A percentile compares a stretch with the other conserved stretches of the same genome.
These are phyloP conservation scores for Sebastes taczanowskii DNA, from an alignment of 2,797 vertebrate genomes.

Conservation along the genomic window DNA sequence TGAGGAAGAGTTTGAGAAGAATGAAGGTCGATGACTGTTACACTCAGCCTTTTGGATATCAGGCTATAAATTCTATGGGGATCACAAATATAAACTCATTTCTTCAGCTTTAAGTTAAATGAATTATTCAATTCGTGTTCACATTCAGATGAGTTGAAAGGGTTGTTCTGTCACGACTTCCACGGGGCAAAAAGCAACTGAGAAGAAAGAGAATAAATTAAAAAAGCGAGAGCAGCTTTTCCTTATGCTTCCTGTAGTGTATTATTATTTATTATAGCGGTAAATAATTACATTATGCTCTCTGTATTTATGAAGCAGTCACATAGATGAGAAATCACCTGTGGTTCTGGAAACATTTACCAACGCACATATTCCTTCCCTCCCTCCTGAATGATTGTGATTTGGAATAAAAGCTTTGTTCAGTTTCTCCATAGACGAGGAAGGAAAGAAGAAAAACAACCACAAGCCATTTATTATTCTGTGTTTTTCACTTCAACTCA, in stretches of 20 bases:
- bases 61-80: not conserved
- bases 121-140: constrained; percentile 12
- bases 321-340: not conserved
- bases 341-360: not conserved
- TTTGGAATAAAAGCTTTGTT: constrained; percentile 9
- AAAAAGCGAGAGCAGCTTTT: not conserved
- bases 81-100: not conserved
- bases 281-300: constrained; percentile 5
- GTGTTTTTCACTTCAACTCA: constrained; percentile 5
- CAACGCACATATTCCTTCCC: not conserved
- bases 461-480: constrained; percentile 1
- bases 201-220: constrained; percentile 8
- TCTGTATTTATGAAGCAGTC: constrained; percentile 8
- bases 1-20: constrained; percentile 4
- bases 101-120: not conserved
- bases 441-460: constrained; percentile 11
- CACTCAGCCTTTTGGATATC: not conserved
- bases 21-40: not conserved
- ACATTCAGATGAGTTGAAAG: constrained; percentile 10
- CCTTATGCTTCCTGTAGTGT: not conserved
- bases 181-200: not conserved
- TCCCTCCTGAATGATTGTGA: not conserved
- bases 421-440: not conserved
- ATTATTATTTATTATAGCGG: not conserved
- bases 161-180: not conserved